Evolutionary conservation across 1,140 invertebrate genomes (phyloP).

Genomic region (Gonioctena quinquepunctata): DNA sequence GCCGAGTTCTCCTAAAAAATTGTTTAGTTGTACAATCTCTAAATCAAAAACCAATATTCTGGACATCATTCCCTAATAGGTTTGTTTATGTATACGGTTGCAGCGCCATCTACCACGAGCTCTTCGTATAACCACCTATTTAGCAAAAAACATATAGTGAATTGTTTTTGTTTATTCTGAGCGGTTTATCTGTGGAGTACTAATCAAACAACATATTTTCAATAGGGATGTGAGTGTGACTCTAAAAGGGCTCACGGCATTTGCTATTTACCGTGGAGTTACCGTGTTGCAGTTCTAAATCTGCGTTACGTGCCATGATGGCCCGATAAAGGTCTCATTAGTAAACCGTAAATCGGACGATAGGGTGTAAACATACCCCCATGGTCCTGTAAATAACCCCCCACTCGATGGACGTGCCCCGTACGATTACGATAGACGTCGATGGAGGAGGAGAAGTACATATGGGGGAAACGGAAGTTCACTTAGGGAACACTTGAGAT

Average conservation of each 20-base stretch:
- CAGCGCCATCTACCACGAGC: too few species aligned
- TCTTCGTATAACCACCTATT: too few species aligned
- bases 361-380: slow-evolving; percentile 38
- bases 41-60: too few species aligned
- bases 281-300: slow-evolving; percentile 52
- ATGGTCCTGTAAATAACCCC: slow-evolving; percentile 45
- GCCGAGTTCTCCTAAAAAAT: too few species aligned
- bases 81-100: too few species aligned
- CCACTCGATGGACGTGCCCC: background rate
- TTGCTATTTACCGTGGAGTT: slow-evolving; percentile 43
- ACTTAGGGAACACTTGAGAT: too few species aligned
- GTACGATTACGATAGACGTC: background rate
- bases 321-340: slow-evolving; percentile 54
- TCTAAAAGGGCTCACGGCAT: slow-evolving; percentile 28
- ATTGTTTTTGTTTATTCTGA: too few species aligned
- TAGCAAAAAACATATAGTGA: too few species aligned
- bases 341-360: slow-evolving; percentile 54
- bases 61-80: too few species aligned
- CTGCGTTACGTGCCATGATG: slow-evolving; percentile 53
- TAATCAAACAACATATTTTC: background rate
- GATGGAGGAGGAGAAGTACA: background rate
- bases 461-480: background rate
- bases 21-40: too few species aligned
- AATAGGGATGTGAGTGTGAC: background rate
- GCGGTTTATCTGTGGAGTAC: too few species aligned